phyloP scores from a whole-genome alignment of 1,140 invertebrate species.

The Littorina saxatilis region DNA sequence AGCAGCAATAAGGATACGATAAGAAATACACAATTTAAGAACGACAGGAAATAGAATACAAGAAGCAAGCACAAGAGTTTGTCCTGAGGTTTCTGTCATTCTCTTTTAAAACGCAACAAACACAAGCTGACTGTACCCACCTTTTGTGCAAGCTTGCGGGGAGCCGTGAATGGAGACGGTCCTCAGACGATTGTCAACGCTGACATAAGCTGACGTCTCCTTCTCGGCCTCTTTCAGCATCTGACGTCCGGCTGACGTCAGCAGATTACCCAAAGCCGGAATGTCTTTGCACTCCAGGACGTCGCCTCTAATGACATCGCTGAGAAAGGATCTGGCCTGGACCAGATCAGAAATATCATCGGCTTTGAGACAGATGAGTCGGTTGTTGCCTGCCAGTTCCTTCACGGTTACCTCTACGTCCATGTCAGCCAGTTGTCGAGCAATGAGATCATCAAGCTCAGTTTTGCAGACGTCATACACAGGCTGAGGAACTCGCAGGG shows the following conservation, averaged over 20 bases:
- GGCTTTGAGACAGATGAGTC: constrained; percentile 51
- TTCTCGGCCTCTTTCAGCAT: constrained; percentile 49
- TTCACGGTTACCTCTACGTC: constrained; percentile 19
- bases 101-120: too few relatives aligned
- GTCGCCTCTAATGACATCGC: constrained; percentile 53
- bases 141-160: constrained; percentile 1
- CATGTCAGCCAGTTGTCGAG: constrained; percentile 13
- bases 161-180: constrained; percentile 56
- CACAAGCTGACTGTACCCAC: background rate
- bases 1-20: too few relatives aligned
- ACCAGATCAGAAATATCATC: constrained; percentile 40
- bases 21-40: too few relatives aligned
- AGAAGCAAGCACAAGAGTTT: too few relatives aligned
- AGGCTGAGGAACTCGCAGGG: constrained; percentile 42
- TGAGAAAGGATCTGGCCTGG: constrained; percentile 41
- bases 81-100: too few relatives aligned
- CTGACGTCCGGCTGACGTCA: constrained; percentile 50
- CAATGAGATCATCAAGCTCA: constrained; percentile 42
- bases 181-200: constrained; percentile 53
- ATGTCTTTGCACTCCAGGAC: constrained; percentile 41
- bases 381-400: constrained; percentile 41
- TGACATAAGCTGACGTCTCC: constrained; percentile 47
- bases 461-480: constrained; percentile 43
- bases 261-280: constrained; percentile 38
- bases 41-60: too few relatives aligned